Base-by-base conservation (phyloP, 1,140 invertebrate genomes). In the Magallana ariakensis region DNA sequence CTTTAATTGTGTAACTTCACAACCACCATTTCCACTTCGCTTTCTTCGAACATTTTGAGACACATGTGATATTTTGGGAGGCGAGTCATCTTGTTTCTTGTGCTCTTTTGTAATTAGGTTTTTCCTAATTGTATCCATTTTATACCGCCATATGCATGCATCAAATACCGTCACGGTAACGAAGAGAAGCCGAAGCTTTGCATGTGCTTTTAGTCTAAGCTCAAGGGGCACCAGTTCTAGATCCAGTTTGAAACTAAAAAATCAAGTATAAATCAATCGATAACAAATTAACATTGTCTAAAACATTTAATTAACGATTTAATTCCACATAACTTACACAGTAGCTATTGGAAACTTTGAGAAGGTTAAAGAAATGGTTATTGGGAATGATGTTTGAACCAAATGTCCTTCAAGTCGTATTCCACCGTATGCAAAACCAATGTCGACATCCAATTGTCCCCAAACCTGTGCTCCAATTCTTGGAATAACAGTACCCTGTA, bases 61-160 rank as follows among this genome's bases (percentile, higher is more conserved):
- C 55, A 53, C 66, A 13, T 85, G 82, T 0, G 85, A 66, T n/a
- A 90, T 87, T 60, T 85, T 46, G 16, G 89, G 88, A n/a, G 89
- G 89, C 46, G 80, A 85, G 5, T 83, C 53, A 57, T 91, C 90
- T 6, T 57, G 56, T 57, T 83, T 86, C 16, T 86, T 83, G 22
- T 86, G 19, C 13, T 60, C 53, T 60, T 55, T 90, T 11, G 87
- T 87, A n/a, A 89, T 89, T 2, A 91, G 57, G 22, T 84, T 89
- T 10, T 22, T 54, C 53, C 33, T 62, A 22, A 88, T 75, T 13
- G 86, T 86, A 15, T 85, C 80, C 8, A 83, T 70, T 57, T 75
- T 87, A 83, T 85, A 91, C 46, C 89, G 81, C 90, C 90, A 91
- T 15, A 91, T 85, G 15, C 83, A 86, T 4, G 66, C 83, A 85